A percentile compares a stretch with the other conserved stretches of the same genome.
Conservation (phyloP, 2,797 vertebrate species). For the Myotis daubentonii region DNA sequence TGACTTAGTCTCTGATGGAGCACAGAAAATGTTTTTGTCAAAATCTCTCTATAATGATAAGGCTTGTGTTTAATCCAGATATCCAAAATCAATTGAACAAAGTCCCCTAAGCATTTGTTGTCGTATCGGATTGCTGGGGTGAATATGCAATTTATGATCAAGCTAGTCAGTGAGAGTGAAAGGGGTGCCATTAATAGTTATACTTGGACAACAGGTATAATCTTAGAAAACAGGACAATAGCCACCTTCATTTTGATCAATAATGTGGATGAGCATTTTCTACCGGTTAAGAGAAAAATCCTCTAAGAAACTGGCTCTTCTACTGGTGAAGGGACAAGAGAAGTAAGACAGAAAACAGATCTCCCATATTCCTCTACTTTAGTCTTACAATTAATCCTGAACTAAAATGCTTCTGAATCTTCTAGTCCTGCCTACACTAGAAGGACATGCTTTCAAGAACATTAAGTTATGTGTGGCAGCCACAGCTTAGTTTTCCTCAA, state of each 20-base stretch:
- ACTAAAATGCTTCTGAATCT: slow-evolving; percentile 47
- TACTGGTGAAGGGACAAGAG: slow-evolving; percentile 58
- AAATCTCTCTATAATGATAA: not conserved
- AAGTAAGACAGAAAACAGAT: slow-evolving; percentile 65
- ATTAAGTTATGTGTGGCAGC: not conserved
- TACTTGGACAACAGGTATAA: not conserved
- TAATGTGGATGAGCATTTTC: not conserved
- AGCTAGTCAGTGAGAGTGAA: not conserved
- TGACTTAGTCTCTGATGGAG: not conserved
- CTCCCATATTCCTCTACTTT: slow-evolving; percentile 40
- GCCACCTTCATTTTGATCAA: not conserved
- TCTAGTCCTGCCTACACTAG: not conserved
- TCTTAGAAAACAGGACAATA: not conserved
- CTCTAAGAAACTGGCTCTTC: slow-evolving; percentile 57
- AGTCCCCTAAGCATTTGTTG: not conserved
- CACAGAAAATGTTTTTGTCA: not conserved
- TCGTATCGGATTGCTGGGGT: not conserved
- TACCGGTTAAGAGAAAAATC: slow-evolving; percentile 58
- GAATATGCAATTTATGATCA: not conserved
- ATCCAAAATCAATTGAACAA: not conserved
- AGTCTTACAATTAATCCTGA: slow-evolving; percentile 64
- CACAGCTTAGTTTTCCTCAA: slow-evolving; percentile 46
- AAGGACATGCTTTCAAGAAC: not conserved
- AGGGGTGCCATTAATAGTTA: not conserved
- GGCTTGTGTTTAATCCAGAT: not conserved